A percentile compares a stretch with the other conserved stretches of the same genome.
Conservation (phyloP, 2,113 vertebrate species). For the Paramisgurnus dabryanus region DNA sequence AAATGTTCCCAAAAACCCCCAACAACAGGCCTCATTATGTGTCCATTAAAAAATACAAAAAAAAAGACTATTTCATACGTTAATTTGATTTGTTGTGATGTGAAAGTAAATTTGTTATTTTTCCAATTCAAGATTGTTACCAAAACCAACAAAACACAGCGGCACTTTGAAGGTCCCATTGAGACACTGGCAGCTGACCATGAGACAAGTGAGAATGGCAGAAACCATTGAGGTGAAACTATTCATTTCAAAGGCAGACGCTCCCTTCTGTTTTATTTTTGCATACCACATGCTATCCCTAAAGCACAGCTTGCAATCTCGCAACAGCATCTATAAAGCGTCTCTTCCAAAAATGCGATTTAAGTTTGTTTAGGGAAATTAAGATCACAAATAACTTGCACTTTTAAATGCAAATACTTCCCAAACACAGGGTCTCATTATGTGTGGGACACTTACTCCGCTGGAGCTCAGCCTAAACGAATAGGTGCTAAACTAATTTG, state of each 20-base stretch:
- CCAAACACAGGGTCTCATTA: conserved; percentile 23
- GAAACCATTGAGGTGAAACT: conserved; percentile 19
- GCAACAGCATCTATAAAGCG: background rate
- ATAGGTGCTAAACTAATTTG: conserved; percentile 30
- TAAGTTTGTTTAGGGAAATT: conserved; percentile 16
- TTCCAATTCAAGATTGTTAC: no score
- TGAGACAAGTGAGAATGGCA: conserved; percentile 29
- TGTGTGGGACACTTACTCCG: conserved; percentile 23
- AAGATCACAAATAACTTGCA: conserved; percentile 1
- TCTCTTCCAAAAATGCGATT: background rate
- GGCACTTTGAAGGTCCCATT: background rate
- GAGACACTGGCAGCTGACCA: conserved; percentile 13
- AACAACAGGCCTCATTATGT: no score
- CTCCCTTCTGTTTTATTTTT: background rate
- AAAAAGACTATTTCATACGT: no score
- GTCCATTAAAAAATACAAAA: no score
- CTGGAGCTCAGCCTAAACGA: background rate
- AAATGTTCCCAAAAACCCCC: no score
- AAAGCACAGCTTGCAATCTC: background rate
- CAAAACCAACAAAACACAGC: background rate
- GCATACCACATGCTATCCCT: conserved; percentile 3
- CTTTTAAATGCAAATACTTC: conserved; percentile 28
- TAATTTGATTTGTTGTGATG: no score
- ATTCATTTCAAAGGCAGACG: conserved; percentile 7
- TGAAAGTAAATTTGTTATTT: no score